Evolutionary conservation across 2,888 invertebrate species (phyloP), one percentile per base, ranked within the genome.

Genomic region (Frankliniella fusca): DNA sequence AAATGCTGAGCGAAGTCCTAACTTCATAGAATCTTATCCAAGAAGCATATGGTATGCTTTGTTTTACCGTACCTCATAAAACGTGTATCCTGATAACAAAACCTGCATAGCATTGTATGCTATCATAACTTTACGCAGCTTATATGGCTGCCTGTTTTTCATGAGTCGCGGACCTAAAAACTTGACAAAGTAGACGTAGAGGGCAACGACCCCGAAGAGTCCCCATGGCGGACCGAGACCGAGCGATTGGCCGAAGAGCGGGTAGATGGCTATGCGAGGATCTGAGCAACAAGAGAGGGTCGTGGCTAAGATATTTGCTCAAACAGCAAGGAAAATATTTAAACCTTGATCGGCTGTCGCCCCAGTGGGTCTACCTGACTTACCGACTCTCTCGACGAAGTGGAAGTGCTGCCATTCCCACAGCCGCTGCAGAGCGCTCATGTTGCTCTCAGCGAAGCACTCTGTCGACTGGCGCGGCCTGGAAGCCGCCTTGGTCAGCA

Each of bases 191-290:
- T 23, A 76, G 70, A 76, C 27, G 70, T 76, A 76, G 27, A 27
- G 23, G 11, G 70, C 27, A 9, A 76, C 70, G 11, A 76, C 27
- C 23, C 70, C 70, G 70, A 76, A 12, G 23, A 76, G 70, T 12
- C 70, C 89, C 85, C 88, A 89, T n/a, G 86, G 84, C 2, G 89
- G 90, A 18, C 90, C 90, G 83, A 90, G 84, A 23, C 89, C 89
- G 11, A 76, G 70, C 12, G 70, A 76, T 27, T 23, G 70, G 10
- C 70, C 70, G 70, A 76, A 76, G 23, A 76, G 70, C 27, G 70
- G 70, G 70, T 76, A 76, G 70, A 23, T 76, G 23, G 70, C 23
- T 23, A 76, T 76, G 70, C 70, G 70, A 0, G 70, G 70, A 27
- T 76, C 70, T 76, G 70, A 8, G 10, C 10, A 76, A 5, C 3